A percentile compares a stretch with the other conserved stretches of the same genome.
These are phyloP conservation scores for Orbicella faveolata DNA, from an alignment of 64 coral and sea anemone genomes.

Conservation along the genomic window DNA sequence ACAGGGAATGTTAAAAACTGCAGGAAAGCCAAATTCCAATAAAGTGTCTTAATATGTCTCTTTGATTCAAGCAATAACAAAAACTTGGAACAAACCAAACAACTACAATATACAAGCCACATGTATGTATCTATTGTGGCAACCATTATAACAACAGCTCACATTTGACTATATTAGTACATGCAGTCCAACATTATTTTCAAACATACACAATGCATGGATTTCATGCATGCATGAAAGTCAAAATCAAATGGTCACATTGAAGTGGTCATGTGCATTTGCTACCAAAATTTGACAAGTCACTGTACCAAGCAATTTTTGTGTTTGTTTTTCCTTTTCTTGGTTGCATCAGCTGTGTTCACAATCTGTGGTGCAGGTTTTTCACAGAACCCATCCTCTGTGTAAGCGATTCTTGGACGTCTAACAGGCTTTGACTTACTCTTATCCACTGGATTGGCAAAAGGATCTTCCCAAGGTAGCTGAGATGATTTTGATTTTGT, in stretches of 20 bases:
- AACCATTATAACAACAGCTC: neutral
- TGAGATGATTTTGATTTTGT: slow-evolving; percentile 84
- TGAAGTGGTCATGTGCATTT: too few relatives aligned
- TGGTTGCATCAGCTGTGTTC: slow-evolving; percentile 66
- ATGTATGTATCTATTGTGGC: neutral
- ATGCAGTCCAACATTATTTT: neutral
- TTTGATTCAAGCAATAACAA: neutral
- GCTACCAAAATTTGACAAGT: neutral
- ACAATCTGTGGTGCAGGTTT: slow-evolving; percentile 61
- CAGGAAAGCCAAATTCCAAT: neutral
- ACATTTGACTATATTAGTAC: neutral
- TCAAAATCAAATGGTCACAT: too few relatives aligned
- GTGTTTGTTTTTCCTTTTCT: slow-evolving; percentile 75
- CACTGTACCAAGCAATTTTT: slow-evolving; percentile 97
- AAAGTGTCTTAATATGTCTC: neutral
- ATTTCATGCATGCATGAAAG: neutral
- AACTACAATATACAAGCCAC: neutral
- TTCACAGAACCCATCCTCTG: slow-evolving; percentile 64
- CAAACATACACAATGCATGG: neutral
- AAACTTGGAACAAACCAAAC: neutral
- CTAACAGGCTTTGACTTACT: slow-evolving; percentile 56
- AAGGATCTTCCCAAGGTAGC: slow-evolving; percentile 97
- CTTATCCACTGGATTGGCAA: slow-evolving; percentile 96
- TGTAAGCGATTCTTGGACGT: slow-evolving; percentile 87
- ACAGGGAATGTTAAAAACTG: neutral